Conservation (phyloP, 2,113 vertebrate species). For the Chamaetylas fuelleborni region DNA sequence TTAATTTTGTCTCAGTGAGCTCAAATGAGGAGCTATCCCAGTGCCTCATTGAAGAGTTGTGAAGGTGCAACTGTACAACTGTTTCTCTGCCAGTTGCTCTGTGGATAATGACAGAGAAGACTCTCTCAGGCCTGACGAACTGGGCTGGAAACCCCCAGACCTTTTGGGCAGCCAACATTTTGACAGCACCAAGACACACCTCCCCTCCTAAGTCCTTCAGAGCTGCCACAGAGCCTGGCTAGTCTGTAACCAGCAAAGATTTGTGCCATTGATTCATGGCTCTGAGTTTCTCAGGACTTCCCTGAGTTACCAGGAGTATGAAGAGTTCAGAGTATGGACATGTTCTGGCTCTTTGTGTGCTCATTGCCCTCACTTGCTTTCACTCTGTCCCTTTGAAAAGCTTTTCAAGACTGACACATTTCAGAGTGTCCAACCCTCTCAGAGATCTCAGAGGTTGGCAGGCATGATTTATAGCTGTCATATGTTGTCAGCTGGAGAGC, state of each 20-base stretch:
- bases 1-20: not conserved
- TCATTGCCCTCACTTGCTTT: not conserved
- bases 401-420: not conserved
- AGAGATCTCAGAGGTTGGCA: slow-evolving; percentile 19
- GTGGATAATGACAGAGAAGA: not conserved
- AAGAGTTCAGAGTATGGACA: too few relatives aligned
- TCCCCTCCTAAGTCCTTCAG: not conserved
- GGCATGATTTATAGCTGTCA: not conserved
- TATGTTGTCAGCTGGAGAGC: not conserved
- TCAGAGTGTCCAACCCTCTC: not conserved
- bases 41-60: not conserved
- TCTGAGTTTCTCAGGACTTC: not conserved
- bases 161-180: not conserved
- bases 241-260: not conserved
- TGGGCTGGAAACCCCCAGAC: not conserved
- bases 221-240: accelerated
- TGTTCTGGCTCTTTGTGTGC: not conserved
- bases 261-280: accelerated
- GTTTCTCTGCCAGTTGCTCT: not conserved
- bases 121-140: accelerated
- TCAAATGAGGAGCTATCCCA: not conserved
- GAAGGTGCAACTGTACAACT: accelerated
- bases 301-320: not conserved
- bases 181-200: accelerated
- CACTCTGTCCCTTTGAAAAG: not conserved